A percentile compares a stretch with the other conserved stretches of the same genome.
Conservation (phyloP, 2,797 vertebrate species). For the Poecile montanus region DNA sequence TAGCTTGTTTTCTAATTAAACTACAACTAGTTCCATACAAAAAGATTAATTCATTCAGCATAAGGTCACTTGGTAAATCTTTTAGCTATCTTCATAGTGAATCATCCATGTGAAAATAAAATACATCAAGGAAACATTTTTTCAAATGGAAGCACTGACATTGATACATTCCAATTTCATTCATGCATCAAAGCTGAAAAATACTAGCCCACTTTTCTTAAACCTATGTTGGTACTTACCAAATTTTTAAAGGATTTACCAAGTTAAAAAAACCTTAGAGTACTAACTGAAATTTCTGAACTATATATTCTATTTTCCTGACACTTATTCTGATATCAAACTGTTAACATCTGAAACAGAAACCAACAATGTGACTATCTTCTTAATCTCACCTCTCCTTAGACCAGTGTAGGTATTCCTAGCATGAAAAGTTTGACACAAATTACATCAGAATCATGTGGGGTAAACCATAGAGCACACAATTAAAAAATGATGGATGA, state of each 20-base stretch:
- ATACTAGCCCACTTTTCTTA: not conserved
- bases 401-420: not conserved
- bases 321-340: not conserved
- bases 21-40: not conserved
- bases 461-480: constrained; percentile 85
- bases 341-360: not conserved
- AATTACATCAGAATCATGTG: constrained; percentile 76
- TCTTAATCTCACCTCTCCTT: not conserved
- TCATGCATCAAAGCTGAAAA: not conserved
- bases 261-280: not conserved
- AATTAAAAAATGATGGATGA: constrained; percentile 74
- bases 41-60: not conserved
- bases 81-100: not conserved
- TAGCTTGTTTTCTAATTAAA: not conserved
- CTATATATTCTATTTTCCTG: not conserved
- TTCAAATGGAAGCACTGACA: not conserved
- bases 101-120: not conserved
- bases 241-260: not conserved
- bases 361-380: not conserved
- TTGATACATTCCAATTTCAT: not conserved
- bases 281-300: not conserved
- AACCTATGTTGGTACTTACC: not conserved
- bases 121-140: not conserved
- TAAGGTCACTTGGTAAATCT: not conserved
- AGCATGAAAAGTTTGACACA: not conserved